phyloP scores from a whole-genome alignment of 2,113 vertebrate genomes.

The Pantherophis guttatus region DNA sequence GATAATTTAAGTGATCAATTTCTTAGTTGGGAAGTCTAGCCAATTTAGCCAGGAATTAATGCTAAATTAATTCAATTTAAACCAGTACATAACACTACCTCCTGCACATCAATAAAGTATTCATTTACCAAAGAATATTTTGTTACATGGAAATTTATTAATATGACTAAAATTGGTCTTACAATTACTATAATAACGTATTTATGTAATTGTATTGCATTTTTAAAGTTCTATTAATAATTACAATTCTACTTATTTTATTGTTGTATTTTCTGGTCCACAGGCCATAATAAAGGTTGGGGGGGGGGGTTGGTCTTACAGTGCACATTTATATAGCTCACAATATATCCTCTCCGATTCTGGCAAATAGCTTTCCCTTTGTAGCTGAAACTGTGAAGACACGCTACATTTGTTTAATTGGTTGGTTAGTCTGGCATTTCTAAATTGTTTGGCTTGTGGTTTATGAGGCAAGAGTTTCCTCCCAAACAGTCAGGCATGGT shows the following conservation, averaged over 20 bases:
- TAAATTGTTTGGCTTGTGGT: neutral
- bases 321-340: neutral
- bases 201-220: neutral
- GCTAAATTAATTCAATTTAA: slow-evolving; percentile 21
- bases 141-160: neutral
- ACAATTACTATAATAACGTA: neutral
- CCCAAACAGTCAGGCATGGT: neutral
- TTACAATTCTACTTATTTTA: neutral
- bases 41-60: slow-evolving; percentile 46
- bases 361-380: neutral
- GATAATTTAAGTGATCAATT: slow-evolving; percentile 57
- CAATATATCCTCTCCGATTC: neutral
- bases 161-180: neutral
- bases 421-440: neutral
- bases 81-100: slow-evolving; percentile 38
- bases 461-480: neutral
- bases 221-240: neutral
- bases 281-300: neutral
- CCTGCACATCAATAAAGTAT: neutral
- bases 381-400: neutral
- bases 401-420: neutral
- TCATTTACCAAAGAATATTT: neutral
- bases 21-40: slow-evolving; percentile 52
- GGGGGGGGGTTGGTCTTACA: neutral
- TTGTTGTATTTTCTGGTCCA: neutral